Evolutionary conservation across 2,113 vertebrate species (phyloP), one percentile per base, ranked within the genome.

Genomic region (Orthonyx spaldingii): DNA sequence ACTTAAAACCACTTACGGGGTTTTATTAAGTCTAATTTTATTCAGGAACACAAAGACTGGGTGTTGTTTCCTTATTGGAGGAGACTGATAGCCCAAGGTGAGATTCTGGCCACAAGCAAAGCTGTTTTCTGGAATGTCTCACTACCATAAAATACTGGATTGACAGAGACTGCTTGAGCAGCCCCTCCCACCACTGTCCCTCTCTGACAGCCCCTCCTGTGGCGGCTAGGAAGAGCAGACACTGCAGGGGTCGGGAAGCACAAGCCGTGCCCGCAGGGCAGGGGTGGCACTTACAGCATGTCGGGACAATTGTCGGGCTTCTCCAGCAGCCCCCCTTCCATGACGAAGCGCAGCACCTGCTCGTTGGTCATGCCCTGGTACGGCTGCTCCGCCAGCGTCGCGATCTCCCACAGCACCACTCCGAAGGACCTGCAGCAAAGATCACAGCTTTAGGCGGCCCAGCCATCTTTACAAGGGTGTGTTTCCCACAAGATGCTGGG

Each of bases 341-440:
- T 99, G 96, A 99, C 99, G 4, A 99, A 99, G 89, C 99, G 99
- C 72, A 99, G 98, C 87, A 99, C 99, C 97, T 99, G 99, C 84
- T 99, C 99, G 9, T 99, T 99, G 97, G 99, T 99, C 98, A 99
- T 98, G 92, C 99, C 99, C 96, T 99, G 99, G 98, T 99, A 99
- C 0, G 99, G 99, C 96, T 99, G 99, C 93, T 99, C 99, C 0
- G 99, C 98, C 74, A 99, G 96, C 1, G 99, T 99, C 63, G 99
- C 98, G 0, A 99, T 99, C 97, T 99, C 99, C 99, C 99, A 99
- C 53, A 99, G 98, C 42, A 99, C 99, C 2, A 99, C 99, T 1
- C 99, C 99, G 2, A 99, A 99, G 44, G 99, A 99, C 99, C 99
- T 99, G 66, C 46, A 55, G 93, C 41, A 46, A 53, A 93, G 33